Percentiles rank a stretch among this genome's conserved stretches.
phyloP scores from a whole-genome alignment of 2,113 vertebrate species.

The Dryoscopus gambensis region DNA sequence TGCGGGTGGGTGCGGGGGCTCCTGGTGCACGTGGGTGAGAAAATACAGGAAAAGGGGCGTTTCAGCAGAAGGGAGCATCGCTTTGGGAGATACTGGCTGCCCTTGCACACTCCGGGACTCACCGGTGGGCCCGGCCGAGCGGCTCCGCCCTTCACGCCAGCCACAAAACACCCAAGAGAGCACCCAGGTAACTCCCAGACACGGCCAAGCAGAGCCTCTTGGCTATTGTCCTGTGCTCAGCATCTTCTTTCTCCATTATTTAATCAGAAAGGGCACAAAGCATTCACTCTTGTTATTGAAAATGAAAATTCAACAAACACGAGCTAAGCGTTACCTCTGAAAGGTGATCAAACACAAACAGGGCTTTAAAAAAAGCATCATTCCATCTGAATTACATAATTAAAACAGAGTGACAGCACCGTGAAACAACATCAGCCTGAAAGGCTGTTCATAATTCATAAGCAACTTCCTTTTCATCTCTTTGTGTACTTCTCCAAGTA shows the following conservation, averaged over 20 bases:
- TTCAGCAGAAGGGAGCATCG: background rate
- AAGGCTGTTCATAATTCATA: conserved; percentile 60
- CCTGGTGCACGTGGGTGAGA: background rate
- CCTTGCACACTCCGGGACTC: background rate
- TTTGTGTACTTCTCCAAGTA: conserved; percentile 16
- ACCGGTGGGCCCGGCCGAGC: rapidly evolving
- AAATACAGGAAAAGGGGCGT: background rate
- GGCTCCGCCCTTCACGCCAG: background rate
- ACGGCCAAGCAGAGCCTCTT: background rate
- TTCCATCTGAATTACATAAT: conserved; percentile 5
- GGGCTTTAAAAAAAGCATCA: background rate
- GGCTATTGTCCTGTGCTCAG: background rate
- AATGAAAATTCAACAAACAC: background rate
- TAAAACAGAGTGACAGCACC: conserved; percentile 6
- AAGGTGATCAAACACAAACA: conserved; percentile 45
- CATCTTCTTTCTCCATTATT: background rate
- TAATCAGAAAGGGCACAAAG: background rate
- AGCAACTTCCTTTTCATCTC: conserved; percentile 57
- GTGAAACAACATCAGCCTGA: conserved; percentile 15
- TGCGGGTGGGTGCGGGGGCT: background rate
- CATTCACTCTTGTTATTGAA: background rate
- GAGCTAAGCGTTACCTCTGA: background rate
- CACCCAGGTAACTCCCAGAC: background rate
- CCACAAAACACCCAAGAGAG: background rate
- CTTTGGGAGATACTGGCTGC: background rate